phyloP scores from a whole-genome alignment of 1,140 invertebrate species.

The Caerostris extrusa region DNA sequence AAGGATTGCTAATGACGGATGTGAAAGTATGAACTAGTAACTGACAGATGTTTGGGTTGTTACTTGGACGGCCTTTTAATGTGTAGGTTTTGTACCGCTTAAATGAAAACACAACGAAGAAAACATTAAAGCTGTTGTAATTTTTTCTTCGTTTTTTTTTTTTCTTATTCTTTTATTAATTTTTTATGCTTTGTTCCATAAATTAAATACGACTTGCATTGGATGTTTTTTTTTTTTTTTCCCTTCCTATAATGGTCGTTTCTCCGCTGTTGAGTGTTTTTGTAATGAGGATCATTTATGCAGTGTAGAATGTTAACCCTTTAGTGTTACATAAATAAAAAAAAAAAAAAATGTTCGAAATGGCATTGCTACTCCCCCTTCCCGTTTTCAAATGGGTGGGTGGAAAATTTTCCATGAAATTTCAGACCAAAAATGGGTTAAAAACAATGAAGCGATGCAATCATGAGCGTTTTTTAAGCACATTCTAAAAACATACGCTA shows the following conservation, averaged over 20 bases:
- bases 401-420: no score
- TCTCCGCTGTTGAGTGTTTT: background rate
- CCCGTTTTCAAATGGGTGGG: no score
- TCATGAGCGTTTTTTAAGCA: no score
- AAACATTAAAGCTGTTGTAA: background rate
- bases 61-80: background rate
- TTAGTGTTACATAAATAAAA: background rate
- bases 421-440: no score
- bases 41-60: slow-evolving; percentile 30
- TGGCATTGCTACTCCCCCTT: no score
- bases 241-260: background rate
- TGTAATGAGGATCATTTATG: background rate
- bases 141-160: background rate
- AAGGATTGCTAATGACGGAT: slow-evolving; percentile 33
- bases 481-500: no score
- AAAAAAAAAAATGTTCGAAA: no score
- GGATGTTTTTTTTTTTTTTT: background rate
- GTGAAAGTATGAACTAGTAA: background rate
- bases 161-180: background rate
- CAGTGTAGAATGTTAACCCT: background rate
- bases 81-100: background rate
- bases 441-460: no score
- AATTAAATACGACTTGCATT: background rate
- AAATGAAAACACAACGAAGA: slow-evolving; percentile 1
- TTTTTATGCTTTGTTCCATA: background rate